These are phyloP conservation scores for Kradibia gibbosae DNA, from an alignment of 1,140 invertebrate species.

Conservation along the genomic window DNA sequence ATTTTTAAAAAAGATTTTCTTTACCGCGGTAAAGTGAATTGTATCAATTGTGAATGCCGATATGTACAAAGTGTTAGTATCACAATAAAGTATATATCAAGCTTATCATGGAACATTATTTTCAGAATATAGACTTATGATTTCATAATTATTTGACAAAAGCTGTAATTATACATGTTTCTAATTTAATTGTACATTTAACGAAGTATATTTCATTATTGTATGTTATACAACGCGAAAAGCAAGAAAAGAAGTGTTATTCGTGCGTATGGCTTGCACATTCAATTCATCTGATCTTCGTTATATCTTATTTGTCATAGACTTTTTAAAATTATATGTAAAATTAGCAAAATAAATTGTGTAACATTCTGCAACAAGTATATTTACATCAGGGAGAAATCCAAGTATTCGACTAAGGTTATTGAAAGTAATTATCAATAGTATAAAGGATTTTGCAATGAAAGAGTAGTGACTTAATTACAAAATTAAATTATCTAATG, in stretches of 20 bases:
- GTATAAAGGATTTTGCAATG: background rate
- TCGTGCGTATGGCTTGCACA: background rate
- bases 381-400: background rate
- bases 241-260: constrained; percentile 21
- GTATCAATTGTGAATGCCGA: background rate
- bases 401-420: background rate
- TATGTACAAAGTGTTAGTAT: background rate
- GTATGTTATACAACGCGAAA: background rate
- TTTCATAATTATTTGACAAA: background rate
- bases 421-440: background rate
- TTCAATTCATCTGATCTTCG: too few relatives aligned
- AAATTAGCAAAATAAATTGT: too few relatives aligned
- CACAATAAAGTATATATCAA: background rate
- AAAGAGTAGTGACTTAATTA: constrained; percentile 19
- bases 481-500: constrained; percentile 41
- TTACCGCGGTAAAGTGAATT: background rate
- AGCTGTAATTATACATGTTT: too few relatives aligned
- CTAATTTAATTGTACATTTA: too few relatives aligned
- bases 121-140: background rate
- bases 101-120: background rate
- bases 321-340: too few relatives aligned
- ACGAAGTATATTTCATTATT: background rate
- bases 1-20: background rate
- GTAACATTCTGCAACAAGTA: background rate
- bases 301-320: too few relatives aligned